Base-by-base conservation (phyloP, 2,113 vertebrate genomes). In the Cyprinus carpio region DNA sequence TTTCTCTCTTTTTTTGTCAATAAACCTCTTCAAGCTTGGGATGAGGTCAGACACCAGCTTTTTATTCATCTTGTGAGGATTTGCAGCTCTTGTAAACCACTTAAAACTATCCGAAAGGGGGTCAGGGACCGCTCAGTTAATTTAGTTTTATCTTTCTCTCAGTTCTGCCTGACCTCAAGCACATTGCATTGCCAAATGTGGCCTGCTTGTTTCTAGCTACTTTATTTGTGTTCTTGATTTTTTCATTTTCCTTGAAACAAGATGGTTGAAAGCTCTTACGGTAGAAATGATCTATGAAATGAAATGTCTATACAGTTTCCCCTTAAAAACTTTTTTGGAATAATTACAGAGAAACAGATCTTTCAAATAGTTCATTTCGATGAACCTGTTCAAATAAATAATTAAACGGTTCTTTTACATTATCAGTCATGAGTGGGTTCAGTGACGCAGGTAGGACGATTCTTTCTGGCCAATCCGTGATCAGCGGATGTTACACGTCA, bases 81-180 rank as follows among this genome's bases (percentile, higher is more conserved):
- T 95, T 93, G 91, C 91, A 87, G 91, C 92, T 81, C 83, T 86
- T 92, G 92, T 87, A 71, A 92, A 91, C 91, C 94, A 91, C 93
- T 95, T 93, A 91, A 90, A 92, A 91, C 94, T 92, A 93, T 93
- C 91, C 87, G 87, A 31, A 85, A 93, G 90, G 90, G 91, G 94
- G 94, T 95, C 94, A 94, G 81, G 72, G 91, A 93, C 93, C 93
- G 92, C 91, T 93, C 90, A 91, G 92, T 94, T 95, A 93, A 94
- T 95, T 95, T 94, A 90, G 88, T 92, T 94, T 93, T 94, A 94
- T 95, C 94, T 93, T 93, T 89, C 92, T 89, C 10, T 90, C 89
- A 91, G 89, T 92, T 91, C 93, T 90, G 88, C 86, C 91, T 91
- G 90, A 93, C 94, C 94, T 87, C 88, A 88, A 92, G 90, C 90